Evolutionary conservation across 1,140 invertebrate species (phyloP).

Genomic region (Brachionus paranguensis): DNA sequence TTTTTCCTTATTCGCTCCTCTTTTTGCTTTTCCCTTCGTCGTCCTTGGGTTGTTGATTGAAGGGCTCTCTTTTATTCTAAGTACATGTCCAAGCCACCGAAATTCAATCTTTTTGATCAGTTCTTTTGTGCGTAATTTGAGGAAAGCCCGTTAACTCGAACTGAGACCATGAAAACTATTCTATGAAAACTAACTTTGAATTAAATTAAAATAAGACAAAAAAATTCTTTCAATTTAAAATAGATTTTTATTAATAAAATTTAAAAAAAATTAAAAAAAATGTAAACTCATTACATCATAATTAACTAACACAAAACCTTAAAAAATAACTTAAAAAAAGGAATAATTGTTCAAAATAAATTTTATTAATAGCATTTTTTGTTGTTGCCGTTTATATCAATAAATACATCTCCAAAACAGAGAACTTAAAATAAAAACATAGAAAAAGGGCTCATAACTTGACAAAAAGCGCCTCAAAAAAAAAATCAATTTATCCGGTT

Average conservation of each 20-base stretch:
- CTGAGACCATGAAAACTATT: too few relatives aligned
- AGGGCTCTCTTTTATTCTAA: too few relatives aligned
- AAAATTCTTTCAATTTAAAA: neutral
- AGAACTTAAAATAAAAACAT: neutral
- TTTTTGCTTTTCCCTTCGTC: too few relatives aligned
- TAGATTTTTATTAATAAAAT: neutral
- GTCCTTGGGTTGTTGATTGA: too few relatives aligned
- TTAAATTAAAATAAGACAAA: neutral
- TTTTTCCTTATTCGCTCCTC: too few relatives aligned
- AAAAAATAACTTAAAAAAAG: neutral
- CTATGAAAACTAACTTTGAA: too few relatives aligned
- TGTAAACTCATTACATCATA: neutral
- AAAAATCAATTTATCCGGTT: neutral
- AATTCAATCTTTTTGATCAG: too few relatives aligned
- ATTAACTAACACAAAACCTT: neutral
- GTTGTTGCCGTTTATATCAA: neutral
- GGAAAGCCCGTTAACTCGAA: too few relatives aligned
- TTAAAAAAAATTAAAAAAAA: neutral
- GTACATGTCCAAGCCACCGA: too few relatives aligned
- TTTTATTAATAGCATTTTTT: neutral
- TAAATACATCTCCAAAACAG: constrained; percentile 28
- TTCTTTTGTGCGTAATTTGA: too few relatives aligned
- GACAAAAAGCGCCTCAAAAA: neutral
- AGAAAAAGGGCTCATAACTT: neutral
- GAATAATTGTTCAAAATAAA: neutral